A percentile compares a stretch with the other conserved stretches of the same genome.
Evolutionary conservation across 2,888 invertebrate genomes (phyloP).

Genomic region (Esperia sulphurella): DNA sequence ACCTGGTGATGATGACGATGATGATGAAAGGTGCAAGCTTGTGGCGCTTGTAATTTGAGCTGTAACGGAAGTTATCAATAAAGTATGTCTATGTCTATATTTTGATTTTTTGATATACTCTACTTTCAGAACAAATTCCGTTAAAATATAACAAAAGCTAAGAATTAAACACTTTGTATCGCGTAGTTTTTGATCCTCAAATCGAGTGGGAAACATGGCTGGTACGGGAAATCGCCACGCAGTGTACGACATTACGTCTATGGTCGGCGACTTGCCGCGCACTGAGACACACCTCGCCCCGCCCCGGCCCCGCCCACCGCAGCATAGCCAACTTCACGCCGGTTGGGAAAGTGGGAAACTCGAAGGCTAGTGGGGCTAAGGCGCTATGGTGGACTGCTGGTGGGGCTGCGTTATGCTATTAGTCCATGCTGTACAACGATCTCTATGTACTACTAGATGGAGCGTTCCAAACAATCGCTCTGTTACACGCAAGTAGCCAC

Average conservation of each 20-base stretch:
- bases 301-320: constrained; percentile 59
- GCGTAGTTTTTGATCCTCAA: constrained; percentile 27
- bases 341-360: constrained; percentile 70
- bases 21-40: no score
- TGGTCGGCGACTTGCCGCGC: constrained; percentile 22
- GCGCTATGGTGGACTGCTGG: constrained; percentile 33
- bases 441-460: no score
- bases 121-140: no score
- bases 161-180: no score
- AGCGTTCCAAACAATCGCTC: no score
- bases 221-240: constrained; percentile 41
- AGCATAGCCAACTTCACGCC: constrained; percentile 53
- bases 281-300: constrained; percentile 48
- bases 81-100: no score
- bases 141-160: no score
- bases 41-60: no score
- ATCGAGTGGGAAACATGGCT: constrained; percentile 30
- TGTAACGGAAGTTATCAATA: no score
- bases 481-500: no score
- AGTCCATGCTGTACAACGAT: constrained; percentile 22
- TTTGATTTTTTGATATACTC: no score
- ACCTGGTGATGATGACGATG: no score
- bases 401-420: constrained; percentile 39
- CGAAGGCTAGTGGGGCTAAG: constrained; percentile 47
- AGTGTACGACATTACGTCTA: constrained; percentile 30